Percentiles rank a stretch among this genome's conserved stretches.
phyloP scores from a whole-genome alignment of 1,140 invertebrate genomes.

The Lethrus apterus region DNA sequence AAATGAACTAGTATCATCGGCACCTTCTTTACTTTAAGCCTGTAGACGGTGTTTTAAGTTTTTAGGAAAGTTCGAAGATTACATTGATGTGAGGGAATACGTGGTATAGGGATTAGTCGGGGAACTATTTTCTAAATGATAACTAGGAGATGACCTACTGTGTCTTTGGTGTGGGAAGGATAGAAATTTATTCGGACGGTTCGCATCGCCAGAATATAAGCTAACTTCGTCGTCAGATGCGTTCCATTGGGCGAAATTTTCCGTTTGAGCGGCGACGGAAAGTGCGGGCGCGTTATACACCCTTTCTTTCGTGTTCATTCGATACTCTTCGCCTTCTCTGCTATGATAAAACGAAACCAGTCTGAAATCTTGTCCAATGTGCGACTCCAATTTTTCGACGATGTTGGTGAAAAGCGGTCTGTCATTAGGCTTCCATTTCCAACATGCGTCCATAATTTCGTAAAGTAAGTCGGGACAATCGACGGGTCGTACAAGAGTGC shows the following conservation, averaged over 20 bases:
- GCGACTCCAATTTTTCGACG: conserved; percentile 51
- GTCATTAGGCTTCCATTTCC: conserved; percentile 43
- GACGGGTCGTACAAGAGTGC: conserved; percentile 54
- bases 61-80: background rate
- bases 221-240: conserved; percentile 18
- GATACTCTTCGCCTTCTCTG: conserved; percentile 50
- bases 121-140: background rate
- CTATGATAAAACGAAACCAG: conserved; percentile 71
- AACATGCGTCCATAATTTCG: conserved; percentile 44
- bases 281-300: conserved; percentile 30
- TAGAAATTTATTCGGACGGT: conserved; percentile 12
- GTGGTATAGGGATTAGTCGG: conserved; percentile 3
- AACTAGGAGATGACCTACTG: conserved; percentile 5
- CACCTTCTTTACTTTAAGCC: no score
- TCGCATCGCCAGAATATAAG: conserved; percentile 16
- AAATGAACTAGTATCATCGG: no score
- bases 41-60: background rate
- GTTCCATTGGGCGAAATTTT: conserved; percentile 16
- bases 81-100: background rate
- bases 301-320: conserved; percentile 22
- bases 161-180: conserved; percentile 16
- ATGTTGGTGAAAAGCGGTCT: conserved; percentile 81
- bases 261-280: background rate
- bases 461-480: conserved; percentile 42
- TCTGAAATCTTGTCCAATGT: conserved; percentile 55